Evolutionary conservation across 2,113 vertebrate species (phyloP), one percentile per base, ranked within the genome.

Genomic region (Marmota flaviventris): DNA sequence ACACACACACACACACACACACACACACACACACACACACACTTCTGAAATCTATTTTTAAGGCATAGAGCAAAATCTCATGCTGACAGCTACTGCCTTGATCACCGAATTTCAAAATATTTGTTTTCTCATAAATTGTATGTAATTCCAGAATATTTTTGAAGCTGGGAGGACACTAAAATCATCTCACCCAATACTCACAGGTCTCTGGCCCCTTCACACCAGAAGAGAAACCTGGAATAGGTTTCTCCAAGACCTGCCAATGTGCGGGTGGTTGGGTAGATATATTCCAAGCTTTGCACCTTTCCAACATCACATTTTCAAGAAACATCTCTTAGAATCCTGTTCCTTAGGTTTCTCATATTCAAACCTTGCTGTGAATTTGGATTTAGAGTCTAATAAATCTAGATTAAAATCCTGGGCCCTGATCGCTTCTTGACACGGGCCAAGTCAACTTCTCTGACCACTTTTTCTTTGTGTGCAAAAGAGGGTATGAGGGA

Each of bases 41-140:
- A 76, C 24, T 90, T 87, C 76, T 87, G 39, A 63, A 78, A 81
- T 93, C 89, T 97, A 83, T 86, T 97, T 97, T 93, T 95, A 94
- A 95, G 70, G n/a, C 79, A 39, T 29, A 84, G 22, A 93, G 91
- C 85, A 91, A 85, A 89, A 69, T n/a, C 56, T 95, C 22, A 84
- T 37, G 70, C 70, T 81, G 79, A 79, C 75, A 95, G 45, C 89
- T 96, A 34, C 86, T 92, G 65, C 65, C 79, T 95, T 39, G 27
- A 77, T 87, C 70, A 86, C 63, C 87, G 89, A 92, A 83, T 97
- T 96, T 97, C 84, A 96, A 97, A 97, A 89, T 83, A 78, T 39
- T 53, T 72, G 29, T 72, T 69, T 92, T 93, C 53, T 63, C 69
- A 58, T 86, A 86, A 97, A 58, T 39, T 77, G 24, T 78, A 37